Base-by-base conservation (phyloP, 2,113 vertebrate genomes). In the Anarrhichthys ocellatus region DNA sequence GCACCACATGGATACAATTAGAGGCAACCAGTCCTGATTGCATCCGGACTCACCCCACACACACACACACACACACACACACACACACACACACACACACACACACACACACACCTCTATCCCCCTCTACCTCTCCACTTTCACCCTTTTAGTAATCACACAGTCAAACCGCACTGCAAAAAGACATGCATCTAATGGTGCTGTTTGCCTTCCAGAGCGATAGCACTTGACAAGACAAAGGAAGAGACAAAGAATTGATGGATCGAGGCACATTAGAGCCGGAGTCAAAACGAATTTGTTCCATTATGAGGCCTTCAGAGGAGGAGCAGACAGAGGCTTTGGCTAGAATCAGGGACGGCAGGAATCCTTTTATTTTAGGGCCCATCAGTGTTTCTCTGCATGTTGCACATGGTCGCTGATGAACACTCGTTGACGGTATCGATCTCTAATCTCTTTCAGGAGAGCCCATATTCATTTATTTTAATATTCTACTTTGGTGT, bases 71-170 rank as follows among this genome's bases (percentile, higher is more conserved):
- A n/a, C n/a, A n/a, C n/a, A n/a, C 56, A 69, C 29, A 29, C 29
- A 2, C 29, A 29, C 29, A 2, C 56, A 69, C 29, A 29, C 29
- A 2, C 29, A 29, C 29, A 2, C 56, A 69, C 29, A 29, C 29
- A 2, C 29, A 29, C 29, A 2, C 29, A 46, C 44, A 20, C 62
- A 61, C 42, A 48, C 18, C 44, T 58, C 34, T 38, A 10, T 9
- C 29, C 72, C 15, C 64, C 46, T 46, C 83, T 48, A 11, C 66
- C 70, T 82, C 81, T 80, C 76, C 74, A 83, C 86, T 88, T 82
- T 77, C 65, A 73, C 59, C 76, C 84, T 92, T 87, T 84, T 79
- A 75, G 42, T 88, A 88, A 93, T 91, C 62, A 73, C 67, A 66
- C 62, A 77, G 34, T 80, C 50, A 13, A 81, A 81, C 72, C 77